Evolutionary conservation across 1,140 invertebrate genomes (phyloP).

Genomic region (Choristoneura fumiferana): DNA sequence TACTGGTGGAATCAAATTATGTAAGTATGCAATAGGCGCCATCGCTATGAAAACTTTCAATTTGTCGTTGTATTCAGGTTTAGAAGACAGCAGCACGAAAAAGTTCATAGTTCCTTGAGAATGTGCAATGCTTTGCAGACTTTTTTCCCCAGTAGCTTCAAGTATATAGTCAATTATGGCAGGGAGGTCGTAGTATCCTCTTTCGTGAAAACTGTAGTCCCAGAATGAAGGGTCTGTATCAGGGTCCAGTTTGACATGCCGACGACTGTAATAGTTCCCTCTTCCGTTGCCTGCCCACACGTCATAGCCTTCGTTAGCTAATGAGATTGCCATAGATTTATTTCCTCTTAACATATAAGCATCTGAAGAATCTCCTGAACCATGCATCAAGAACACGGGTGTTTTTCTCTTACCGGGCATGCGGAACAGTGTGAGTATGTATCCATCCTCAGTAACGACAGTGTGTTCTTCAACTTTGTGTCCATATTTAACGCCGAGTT

Average conservation of each 20-base stretch:
- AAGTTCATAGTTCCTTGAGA: slow-evolving; percentile 73
- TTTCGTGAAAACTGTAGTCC: slow-evolving; percentile 79
- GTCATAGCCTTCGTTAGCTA: slow-evolving; percentile 80
- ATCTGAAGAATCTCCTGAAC: neutral
- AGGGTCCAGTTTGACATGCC: slow-evolving; percentile 72
- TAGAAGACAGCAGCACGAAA: neutral
- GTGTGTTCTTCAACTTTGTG: slow-evolving; percentile 33
- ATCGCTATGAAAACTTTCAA: neutral
- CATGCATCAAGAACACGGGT: neutral
- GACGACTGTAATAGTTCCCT: slow-evolving; percentile 69
- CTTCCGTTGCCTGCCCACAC: slow-evolving; percentile 85
- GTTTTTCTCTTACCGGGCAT: slow-evolving; percentile 29
- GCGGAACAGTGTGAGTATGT: slow-evolving; percentile 51
- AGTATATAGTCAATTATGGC: slow-evolving; percentile 81
- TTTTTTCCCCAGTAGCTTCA: slow-evolving; percentile 58
- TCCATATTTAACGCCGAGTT: neutral
- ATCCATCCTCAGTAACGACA: slow-evolving; percentile 58
- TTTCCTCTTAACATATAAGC: neutral
- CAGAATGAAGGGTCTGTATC: slow-evolving; percentile 72
- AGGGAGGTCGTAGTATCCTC: slow-evolving; percentile 80
- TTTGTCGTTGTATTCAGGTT: neutral
- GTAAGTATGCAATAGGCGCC: neutral
- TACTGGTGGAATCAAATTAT: neutral
- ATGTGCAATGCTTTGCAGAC: slow-evolving; percentile 67
- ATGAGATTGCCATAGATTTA: slow-evolving; percentile 10